A percentile compares a stretch with the other conserved stretches of the same genome.
Conservation (phyloP, 2,797 vertebrate species). For the Propithecus perrieri region DNA sequence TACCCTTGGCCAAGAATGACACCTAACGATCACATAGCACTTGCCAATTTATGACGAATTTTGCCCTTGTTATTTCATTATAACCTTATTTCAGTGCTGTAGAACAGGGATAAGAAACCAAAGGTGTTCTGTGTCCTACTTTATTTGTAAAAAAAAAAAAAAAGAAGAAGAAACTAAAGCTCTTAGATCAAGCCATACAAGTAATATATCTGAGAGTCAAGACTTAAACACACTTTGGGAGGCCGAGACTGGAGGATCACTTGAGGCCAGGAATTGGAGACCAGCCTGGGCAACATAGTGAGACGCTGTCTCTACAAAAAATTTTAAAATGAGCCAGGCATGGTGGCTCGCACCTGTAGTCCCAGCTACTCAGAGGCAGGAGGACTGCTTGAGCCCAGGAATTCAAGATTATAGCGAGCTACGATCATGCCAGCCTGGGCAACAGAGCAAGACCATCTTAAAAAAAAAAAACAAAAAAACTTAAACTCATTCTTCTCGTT, state of each 20-base stretch:
- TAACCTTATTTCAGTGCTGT: background rate
- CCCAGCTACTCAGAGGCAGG: background rate
- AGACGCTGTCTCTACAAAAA: background rate
- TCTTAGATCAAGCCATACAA: background rate
- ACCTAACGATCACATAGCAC: background rate
- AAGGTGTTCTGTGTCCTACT: background rate
- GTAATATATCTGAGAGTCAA: background rate
- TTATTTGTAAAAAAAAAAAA: background rate
- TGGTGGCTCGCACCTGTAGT: fast-evolving
- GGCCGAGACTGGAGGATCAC: background rate
- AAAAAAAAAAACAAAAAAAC: background rate
- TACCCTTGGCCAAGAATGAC: background rate
- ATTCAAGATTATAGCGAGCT: too few species aligned
- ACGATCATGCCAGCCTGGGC: background rate
- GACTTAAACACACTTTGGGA: background rate
- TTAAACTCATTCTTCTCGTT: background rate
- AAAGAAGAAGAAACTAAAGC: background rate
- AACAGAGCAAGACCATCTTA: background rate
- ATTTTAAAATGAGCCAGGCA: background rate
- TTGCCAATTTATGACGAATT: background rate
- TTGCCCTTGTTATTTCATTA: background rate
- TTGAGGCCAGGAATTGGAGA: background rate
- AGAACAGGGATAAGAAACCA: background rate
- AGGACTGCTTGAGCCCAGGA: background rate
- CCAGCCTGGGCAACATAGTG: background rate